Conservation (phyloP, 1,140 invertebrate species). For the Macrobrachium nipponense region DNA sequence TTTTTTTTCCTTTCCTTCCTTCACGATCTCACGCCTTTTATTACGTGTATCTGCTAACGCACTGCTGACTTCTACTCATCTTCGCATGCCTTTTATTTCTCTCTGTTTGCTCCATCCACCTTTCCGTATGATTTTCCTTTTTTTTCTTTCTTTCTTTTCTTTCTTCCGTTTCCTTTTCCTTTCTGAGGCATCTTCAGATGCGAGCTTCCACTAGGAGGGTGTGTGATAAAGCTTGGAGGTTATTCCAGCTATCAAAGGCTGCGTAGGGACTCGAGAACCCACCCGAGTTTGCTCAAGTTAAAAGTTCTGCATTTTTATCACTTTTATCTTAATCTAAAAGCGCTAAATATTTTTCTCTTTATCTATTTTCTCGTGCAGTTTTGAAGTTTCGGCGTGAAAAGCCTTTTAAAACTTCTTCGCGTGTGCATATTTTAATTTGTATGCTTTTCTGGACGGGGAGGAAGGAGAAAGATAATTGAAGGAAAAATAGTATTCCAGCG, state of each 20-base stretch:
- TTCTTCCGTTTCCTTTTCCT: not conserved
- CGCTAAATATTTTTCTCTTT: too few relatives aligned
- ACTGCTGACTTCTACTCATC: not conserved
- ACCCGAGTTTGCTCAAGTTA: slow-evolving; percentile 3
- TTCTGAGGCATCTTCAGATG: not conserved
- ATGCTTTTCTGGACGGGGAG: too few relatives aligned
- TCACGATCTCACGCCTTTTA: not conserved
- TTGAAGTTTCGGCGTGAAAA: not conserved
- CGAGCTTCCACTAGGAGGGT: not conserved
- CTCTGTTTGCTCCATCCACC: not conserved
- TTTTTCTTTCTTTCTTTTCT: not conserved
- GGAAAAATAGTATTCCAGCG: too few relatives aligned
- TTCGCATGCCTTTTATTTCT: not conserved
- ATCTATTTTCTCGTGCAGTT: too few relatives aligned
- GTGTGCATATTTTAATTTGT: too few relatives aligned
- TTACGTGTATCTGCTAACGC: not conserved
- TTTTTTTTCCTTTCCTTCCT: not conserved
- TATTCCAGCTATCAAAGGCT: slow-evolving; percentile 9
- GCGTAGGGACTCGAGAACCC: not conserved
- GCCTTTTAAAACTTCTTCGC: too few relatives aligned
- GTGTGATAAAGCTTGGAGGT: not conserved
- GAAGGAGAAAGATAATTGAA: too few relatives aligned
- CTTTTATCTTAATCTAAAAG: not conserved
- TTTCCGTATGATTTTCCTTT: not conserved
- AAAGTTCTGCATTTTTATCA: slow-evolving; percentile 13